These are phyloP conservation scores for Mobula hypostoma DNA, from an alignment of 2,113 vertebrate species.

Conservation along the genomic window DNA sequence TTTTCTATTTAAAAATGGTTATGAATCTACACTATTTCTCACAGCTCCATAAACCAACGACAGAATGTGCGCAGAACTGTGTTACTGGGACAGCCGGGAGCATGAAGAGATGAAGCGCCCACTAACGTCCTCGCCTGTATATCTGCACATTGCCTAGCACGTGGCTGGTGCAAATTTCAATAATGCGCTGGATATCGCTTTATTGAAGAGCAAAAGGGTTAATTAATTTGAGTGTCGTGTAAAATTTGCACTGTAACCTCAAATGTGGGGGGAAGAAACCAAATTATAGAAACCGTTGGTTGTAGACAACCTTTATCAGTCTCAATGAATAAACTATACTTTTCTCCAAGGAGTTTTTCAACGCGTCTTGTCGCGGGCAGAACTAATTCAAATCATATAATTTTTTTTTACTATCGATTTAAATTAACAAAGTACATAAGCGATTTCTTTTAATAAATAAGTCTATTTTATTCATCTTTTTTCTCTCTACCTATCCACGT, in stretches of 20 bases:
- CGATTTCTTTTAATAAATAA: not conserved
- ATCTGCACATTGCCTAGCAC: not conserved
- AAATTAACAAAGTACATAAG: not conserved
- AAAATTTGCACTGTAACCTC: not conserved
- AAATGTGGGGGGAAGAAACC: not conserved
- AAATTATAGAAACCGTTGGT: slow-evolving; percentile 1
- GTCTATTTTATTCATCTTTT: not conserved
- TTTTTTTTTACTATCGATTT: not conserved
- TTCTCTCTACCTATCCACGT: not conserved
- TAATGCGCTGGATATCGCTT: no score
- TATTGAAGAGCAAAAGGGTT: not conserved
- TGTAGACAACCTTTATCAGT: not conserved
- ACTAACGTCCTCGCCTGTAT: not conserved
- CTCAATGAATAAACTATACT: not conserved
- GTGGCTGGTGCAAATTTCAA: not conserved
- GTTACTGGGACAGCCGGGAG: not conserved
- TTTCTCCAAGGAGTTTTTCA: not conserved
- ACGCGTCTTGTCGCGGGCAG: not conserved
- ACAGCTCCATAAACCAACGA: not conserved
- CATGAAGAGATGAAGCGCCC: not conserved
- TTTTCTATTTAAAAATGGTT: not conserved
- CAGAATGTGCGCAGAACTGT: not conserved
- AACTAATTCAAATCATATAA: not conserved
- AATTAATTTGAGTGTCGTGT: no score
- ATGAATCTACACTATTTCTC: not conserved